phyloP scores from a whole-genome alignment of 2,113 vertebrate genomes.

The Numenius arquata region DNA sequence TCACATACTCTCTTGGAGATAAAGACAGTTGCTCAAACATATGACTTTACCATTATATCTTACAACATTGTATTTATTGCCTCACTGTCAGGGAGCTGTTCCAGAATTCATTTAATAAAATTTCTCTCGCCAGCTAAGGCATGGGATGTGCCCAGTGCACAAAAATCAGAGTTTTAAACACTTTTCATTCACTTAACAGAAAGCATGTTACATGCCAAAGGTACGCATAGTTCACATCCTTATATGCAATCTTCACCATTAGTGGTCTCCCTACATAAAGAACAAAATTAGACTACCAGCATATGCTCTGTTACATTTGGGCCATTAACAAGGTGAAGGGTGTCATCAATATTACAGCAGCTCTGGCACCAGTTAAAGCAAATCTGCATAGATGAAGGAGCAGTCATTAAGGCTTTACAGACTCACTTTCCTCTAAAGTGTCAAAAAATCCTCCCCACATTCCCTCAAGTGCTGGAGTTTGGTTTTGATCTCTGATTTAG shows the following conservation, averaged over 20 bases:
- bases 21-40: not conserved
- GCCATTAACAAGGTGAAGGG: not conserved
- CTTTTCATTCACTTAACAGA: not conserved
- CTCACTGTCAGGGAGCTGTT: not conserved
- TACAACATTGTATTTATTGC: not conserved
- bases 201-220: not conserved
- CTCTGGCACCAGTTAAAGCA: not conserved
- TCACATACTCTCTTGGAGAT: not conserved
- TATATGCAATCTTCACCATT: not conserved
- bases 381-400: not conserved
- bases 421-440: not conserved
- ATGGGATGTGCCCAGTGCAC: not conserved
- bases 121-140: not conserved
- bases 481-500: conserved; percentile 20
- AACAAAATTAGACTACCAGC: not conserved
- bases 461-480: not conserved
- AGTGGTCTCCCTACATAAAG: not conserved
- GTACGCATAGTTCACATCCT: not conserved
- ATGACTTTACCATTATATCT: not conserved
- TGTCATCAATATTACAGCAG: conserved; percentile 3
- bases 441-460: not conserved
- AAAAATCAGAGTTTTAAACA: not conserved
- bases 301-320: not conserved
- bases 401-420: not conserved
- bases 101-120: not conserved